Evolutionary conservation across 2,888 invertebrate species (phyloP).

Genomic region (Antheraea assamensis): DNA sequence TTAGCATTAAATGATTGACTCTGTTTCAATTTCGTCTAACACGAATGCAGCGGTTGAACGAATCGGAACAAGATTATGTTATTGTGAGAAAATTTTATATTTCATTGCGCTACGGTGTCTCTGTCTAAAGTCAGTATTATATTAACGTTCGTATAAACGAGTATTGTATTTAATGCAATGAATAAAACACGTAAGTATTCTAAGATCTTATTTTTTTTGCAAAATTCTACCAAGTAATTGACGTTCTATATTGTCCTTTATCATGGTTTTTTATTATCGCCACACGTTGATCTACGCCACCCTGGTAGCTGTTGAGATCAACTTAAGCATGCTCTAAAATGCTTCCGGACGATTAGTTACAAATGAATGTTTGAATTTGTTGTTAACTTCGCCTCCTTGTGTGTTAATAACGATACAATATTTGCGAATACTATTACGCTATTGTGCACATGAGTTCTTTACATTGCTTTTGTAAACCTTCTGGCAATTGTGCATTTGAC

Average conservation of each 20-base stretch:
- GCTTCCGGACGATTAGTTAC: conserved; percentile 77
- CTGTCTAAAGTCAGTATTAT: conserved; percentile 66
- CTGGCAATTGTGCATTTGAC: conserved; percentile 65
- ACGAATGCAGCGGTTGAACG: conserved; percentile 77
- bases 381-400: conserved; percentile 79
- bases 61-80: conserved; percentile 78
- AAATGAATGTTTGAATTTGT: conserved; percentile 79
- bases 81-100: conserved; percentile 79
- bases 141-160: conserved; percentile 65
- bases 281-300: conserved; percentile 52
- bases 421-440: conserved; percentile 80
- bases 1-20: conserved; percentile 80
- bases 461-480: conserved; percentile 59
- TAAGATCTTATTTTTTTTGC: conserved; percentile 15
- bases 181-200: conserved; percentile 76
- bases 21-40: conserved; percentile 81
- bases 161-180: conserved; percentile 62
- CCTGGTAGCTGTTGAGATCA: conserved; percentile 66
- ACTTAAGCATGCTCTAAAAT: conserved; percentile 74
- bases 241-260: conserved; percentile 24
- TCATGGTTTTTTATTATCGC: conserved; percentile 30
- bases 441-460: conserved; percentile 65
- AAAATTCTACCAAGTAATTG: conserved; percentile 31
- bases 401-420: conserved; percentile 80
- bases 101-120: conserved; percentile 63